Evolutionary conservation across 2,888 invertebrate genomes (phyloP).

Genomic region (Elmis aenea): DNA sequence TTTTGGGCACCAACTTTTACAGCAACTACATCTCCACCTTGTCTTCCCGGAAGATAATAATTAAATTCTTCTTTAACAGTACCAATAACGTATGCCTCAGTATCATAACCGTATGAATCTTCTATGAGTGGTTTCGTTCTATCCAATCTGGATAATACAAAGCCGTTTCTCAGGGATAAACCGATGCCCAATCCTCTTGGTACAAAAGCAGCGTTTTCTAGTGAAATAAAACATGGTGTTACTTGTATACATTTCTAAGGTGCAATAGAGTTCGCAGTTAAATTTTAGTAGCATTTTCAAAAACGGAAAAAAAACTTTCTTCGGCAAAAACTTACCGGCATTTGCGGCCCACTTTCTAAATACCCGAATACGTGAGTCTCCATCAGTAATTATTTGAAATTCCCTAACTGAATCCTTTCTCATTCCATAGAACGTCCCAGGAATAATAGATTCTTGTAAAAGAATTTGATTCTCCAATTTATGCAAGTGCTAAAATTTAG

Average conservation of each 20-base stretch:
- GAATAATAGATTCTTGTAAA: slow-evolving; percentile 37
- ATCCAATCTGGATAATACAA: slow-evolving; percentile 33
- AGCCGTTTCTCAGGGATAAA: slow-evolving; percentile 41
- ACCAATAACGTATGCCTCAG: slow-evolving; percentile 29
- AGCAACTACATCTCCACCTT: slow-evolving; percentile 37
- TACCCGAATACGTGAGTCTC: slow-evolving; percentile 20
- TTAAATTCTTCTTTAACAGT: slow-evolving; percentile 33
- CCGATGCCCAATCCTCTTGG: slow-evolving; percentile 39
- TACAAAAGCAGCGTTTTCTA: slow-evolving; percentile 37
- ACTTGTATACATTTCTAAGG: too few relatives aligned
- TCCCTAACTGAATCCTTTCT: slow-evolving; percentile 21
- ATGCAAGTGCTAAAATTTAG: slow-evolving; percentile 25
- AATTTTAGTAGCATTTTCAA: too few relatives aligned
- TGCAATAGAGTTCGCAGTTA: too few relatives aligned
- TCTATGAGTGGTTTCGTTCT: slow-evolving; percentile 23
- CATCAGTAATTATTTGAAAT: slow-evolving; percentile 26
- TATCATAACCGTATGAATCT: slow-evolving; percentile 22
- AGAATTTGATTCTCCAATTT: slow-evolving; percentile 32
- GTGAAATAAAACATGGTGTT: too few relatives aligned
- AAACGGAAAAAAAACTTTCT: slow-evolving; percentile 24
- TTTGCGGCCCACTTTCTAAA: slow-evolving; percentile 35
- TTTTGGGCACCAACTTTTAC: slow-evolving; percentile 26
- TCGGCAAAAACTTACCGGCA: slow-evolving; percentile 21
- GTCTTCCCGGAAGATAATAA: slow-evolving; percentile 31
- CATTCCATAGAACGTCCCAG: slow-evolving; percentile 41